A percentile compares a stretch with the other conserved stretches of the same genome.
These are phyloP conservation scores for Pachydiplax longipennis DNA, from an alignment of 2,888 invertebrate species.

Conservation along the genomic window DNA sequence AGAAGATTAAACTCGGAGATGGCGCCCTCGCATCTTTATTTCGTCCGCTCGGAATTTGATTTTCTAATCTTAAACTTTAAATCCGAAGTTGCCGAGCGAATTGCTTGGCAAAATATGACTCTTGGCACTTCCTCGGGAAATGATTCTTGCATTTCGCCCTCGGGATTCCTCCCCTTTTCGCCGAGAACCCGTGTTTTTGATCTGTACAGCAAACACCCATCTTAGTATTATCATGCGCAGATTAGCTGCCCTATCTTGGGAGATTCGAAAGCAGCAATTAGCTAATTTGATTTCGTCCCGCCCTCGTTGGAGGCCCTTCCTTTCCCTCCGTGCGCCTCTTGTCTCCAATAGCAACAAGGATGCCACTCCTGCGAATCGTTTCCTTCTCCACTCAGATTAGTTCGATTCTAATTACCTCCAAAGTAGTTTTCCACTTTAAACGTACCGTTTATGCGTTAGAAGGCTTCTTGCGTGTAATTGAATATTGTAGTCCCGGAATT, in stretches of 20 bases:
- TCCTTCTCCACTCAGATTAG: not conserved
- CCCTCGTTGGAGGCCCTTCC: not conserved
- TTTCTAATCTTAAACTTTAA: constrained; percentile 8
- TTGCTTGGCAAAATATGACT: constrained; percentile 29
- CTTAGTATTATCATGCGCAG: constrained; percentile 50
- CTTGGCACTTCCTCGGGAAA: constrained; percentile 21
- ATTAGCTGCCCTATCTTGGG: constrained; percentile 48
- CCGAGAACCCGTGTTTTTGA: constrained; percentile 48
- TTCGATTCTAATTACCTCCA: not conserved
- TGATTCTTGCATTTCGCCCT: constrained; percentile 51
- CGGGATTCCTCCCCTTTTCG: constrained; percentile 50
- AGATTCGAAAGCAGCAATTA: constrained; percentile 50
- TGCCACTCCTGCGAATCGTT: not conserved
- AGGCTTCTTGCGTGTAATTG: no score
- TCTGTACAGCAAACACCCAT: constrained; percentile 49
- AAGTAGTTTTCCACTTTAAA: not conserved
- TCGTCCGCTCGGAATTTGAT: not conserved
- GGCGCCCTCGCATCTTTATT: not conserved
- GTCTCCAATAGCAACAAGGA: not conserved
- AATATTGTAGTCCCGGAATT: no score
- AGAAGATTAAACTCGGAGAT: not conserved
- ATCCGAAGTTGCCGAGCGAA: constrained; percentile 13
- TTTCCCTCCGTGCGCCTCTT: not conserved
- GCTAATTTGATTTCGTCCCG: constrained; percentile 50
- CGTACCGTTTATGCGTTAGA: not conserved